Evolutionary conservation across 2,797 vertebrate genomes (phyloP).

Genomic region (Eospalax fontanierii): DNA sequence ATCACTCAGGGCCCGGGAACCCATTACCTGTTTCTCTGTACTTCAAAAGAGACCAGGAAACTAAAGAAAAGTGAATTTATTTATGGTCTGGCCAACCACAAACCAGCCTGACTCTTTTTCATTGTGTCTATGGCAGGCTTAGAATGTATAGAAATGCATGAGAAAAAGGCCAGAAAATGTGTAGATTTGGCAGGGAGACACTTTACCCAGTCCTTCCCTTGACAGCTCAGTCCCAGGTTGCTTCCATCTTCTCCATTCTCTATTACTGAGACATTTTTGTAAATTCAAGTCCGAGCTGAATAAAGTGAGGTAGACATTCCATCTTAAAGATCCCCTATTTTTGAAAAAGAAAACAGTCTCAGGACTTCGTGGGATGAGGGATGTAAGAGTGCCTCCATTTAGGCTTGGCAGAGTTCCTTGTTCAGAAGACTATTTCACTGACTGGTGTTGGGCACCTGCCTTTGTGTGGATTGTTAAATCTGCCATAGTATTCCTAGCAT

Average conservation of each 20-base stretch:
- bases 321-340: background rate
- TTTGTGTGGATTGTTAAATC: background rate
- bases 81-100: background rate
- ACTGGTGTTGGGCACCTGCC: background rate
- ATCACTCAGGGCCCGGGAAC: background rate
- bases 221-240: too few relatives aligned
- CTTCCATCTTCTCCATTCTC: background rate
- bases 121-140: background rate
- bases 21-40: background rate
- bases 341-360: background rate
- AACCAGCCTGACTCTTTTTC: too few relatives aligned
- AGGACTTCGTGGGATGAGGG: background rate
- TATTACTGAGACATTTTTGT: background rate
- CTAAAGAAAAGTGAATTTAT: background rate
- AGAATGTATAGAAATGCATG: background rate
- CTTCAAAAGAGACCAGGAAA: background rate
- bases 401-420: background rate
- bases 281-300: background rate
- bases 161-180: accelerated
- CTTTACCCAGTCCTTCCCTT: background rate
- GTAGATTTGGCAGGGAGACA: background rate
- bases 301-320: background rate
- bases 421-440: too few relatives aligned
- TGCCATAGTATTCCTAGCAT: slow-evolving; percentile 21
- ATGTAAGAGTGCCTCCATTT: background rate